Evolutionary conservation across 2,888 invertebrate species (phyloP), one percentile per base, ranked within the genome.

Genomic region (Leucophora obtusa): DNA sequence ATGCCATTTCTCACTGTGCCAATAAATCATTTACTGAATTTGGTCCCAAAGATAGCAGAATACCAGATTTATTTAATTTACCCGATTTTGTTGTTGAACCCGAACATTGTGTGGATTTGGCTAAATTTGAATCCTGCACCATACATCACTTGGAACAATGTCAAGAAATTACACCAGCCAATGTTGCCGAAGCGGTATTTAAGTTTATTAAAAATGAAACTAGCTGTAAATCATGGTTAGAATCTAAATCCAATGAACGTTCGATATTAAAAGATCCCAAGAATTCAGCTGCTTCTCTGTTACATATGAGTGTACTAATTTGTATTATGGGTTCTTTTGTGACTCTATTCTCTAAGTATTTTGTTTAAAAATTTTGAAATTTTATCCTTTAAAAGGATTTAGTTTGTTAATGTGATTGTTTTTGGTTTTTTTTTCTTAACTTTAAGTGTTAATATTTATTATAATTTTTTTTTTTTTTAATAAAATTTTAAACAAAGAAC

Each of bases 101-200:
- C 70, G 90, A 88, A 14, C 88, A 90, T 76, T 91, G 91, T 68
- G 84, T 88, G 7, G 89, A 90, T 63, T 73, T 90, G 74, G 85
- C 88, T 53, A 84, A 85, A 43, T 89, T 90, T 68, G 88, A 90
- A 84, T 54, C 69, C n/a, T 90, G 90, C 65, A 86, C 89, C 2
- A 43, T 90, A 21, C 86, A 85, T 24, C 87, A 88, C 74, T 66
- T 89, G 84, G 95, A 94, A 85, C 91, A 90, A 6, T 96, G 96
- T 86, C 87, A 89, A 0, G 94, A 95, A 59, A 94, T 95, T 7
- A 96, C 96, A 0, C 95, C 96, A 0, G 94, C 93, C 35, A 96
- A 96, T 89, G 93, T 96, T 85, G 93, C 94, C 0, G 95, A 96
- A 80, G 93, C 96, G 0, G 91, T 96, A 72, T 94, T 96, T 86